Percentiles rank a stretch among this genome's conserved stretches.
Evolutionary conservation across 1,140 invertebrate genomes (phyloP).

Genomic region (Drosophila lacertosa): DNA sequence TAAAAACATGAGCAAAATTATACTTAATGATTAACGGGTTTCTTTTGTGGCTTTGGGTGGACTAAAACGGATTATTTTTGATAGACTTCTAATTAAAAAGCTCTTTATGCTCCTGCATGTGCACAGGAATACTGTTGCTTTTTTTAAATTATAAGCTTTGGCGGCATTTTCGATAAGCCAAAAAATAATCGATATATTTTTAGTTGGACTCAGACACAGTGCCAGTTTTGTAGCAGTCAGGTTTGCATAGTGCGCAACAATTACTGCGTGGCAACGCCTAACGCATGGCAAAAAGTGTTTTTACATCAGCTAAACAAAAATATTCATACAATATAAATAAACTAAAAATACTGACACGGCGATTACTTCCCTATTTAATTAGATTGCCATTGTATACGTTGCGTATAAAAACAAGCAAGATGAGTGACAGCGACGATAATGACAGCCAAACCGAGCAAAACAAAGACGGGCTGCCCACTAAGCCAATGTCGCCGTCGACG

Average conservation of each 20-base stretch:
- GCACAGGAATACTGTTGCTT: too few species aligned
- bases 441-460: background rate
- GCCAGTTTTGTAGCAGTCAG: constrained; percentile 11
- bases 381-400: background rate
- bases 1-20: constrained; percentile 62
- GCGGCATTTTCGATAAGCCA: background rate
- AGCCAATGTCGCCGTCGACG: background rate
- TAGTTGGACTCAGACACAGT: background rate
- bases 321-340: constrained; percentile 13
- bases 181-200: background rate
- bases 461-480: background rate
- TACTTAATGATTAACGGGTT: constrained; percentile 52
- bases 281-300: background rate
- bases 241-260: background rate
- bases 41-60: background rate
- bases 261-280: constrained; percentile 24
- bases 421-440: constrained; percentile 28
- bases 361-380: background rate
- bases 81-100: too few species aligned
- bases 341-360: constrained; percentile 20
- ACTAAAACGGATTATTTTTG: background rate
- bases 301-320: constrained; percentile 21
- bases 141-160: background rate
- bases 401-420: background rate
- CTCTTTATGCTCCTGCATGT: too few species aligned